Conservation (phyloP, 2,888 invertebrate species). For the Ophonus ardosiacus region DNA sequence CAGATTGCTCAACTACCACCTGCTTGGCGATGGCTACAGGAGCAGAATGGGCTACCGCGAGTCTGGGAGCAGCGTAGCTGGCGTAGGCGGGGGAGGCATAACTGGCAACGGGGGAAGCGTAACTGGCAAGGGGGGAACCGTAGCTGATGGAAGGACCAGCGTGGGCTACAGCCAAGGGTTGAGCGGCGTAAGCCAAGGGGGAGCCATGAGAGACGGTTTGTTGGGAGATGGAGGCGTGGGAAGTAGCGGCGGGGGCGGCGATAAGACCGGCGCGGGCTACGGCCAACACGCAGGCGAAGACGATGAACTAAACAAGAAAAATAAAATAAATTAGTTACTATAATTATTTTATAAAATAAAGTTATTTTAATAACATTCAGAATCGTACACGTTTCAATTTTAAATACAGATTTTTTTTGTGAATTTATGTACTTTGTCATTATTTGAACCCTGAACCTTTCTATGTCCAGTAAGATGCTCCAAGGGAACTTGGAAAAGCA, state of each 20-base stretch:
- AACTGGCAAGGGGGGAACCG: too few species aligned
- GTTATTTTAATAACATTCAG: too few species aligned
- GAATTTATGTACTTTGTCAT: too few species aligned
- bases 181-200: conserved; percentile 60
- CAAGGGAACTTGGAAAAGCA: too few species aligned
- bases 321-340: background rate
- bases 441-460: too few species aligned
- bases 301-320: conserved; percentile 68
- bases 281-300: conserved; percentile 69
- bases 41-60: conserved; percentile 62
- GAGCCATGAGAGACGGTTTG: conserved; percentile 65
- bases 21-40: conserved; percentile 70
- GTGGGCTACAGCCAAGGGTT: conserved; percentile 47
- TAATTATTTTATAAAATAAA: background rate
- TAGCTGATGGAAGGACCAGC: conserved; percentile 48
- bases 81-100: conserved; percentile 41
- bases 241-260: conserved; percentile 31
- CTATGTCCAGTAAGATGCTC: too few species aligned
- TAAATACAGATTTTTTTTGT: too few species aligned
- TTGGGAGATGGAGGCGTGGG: conserved; percentile 53
- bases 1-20: conserved; percentile 71
- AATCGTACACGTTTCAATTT: too few species aligned
- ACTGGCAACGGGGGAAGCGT: conserved; percentile 69
- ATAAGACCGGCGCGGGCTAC: conserved; percentile 61
- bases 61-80: conserved; percentile 35